Evolutionary conservation across 2,113 vertebrate species (phyloP), one percentile per base, ranked within the genome.

Genomic region (Thunnus thynnus): DNA sequence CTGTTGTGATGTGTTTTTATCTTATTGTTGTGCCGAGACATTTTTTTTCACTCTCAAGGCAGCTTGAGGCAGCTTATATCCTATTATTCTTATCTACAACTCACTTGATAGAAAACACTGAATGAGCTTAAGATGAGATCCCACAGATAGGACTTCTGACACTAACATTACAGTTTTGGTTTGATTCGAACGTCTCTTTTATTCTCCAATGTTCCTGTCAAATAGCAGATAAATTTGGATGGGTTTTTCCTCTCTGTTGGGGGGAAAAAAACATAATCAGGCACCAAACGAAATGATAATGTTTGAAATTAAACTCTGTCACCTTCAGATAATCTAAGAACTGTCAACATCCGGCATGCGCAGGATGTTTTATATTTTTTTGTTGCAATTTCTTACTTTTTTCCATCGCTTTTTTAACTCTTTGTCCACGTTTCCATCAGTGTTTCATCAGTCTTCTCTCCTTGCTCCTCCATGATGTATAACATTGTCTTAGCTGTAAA

Each of bases 41-140:
- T 88, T 84, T 9, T 41, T 85, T 88, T 81, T 85, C 82, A 46
- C 78, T 66, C 20, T 75, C 36, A 66, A 65, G 71, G 66, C 62
- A 75, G 60, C 71, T 83, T 61, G 64, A 81, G 55, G 86, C 63
- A 58, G 66, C 74, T 86, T 89, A 78, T 76, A 76, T 86, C 60
- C 77, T 52, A 87, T 92, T 85, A 88, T 84, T 92, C 82, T 91
- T 91, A 91, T 91, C 90, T 86, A 41, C 66, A 69, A 76, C 80
- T 69, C 55, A 69, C 80, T 85, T 88, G 85, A 93, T 91, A 76
- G 80, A 85, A 90, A 86, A 83, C 78, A 77, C 71, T 74, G 78
- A 88, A 88, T 88, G 62, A 75, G 74, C 86, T 88, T 91, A 84
- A 88, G 83, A 88, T 86, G 58, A 84, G 83, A 91, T 90, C n/a